Evolutionary conservation across 2,888 invertebrate genomes (phyloP).

Genomic region (Cylloceria caligata): DNA sequence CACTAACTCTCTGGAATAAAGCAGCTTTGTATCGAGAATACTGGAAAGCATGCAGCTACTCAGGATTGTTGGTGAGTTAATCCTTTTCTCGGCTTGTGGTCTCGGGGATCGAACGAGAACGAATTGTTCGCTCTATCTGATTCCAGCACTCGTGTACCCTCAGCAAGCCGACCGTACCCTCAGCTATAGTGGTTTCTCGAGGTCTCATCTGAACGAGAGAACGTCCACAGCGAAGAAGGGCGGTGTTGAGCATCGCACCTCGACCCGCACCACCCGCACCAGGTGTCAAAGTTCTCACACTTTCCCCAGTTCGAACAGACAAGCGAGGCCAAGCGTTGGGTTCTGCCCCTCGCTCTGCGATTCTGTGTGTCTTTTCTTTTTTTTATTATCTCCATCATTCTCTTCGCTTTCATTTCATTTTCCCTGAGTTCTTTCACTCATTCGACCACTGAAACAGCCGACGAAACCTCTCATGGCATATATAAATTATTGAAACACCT

Average conservation of each 20-base stretch:
- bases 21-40: slow-evolving; percentile 50
- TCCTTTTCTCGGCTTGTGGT: slow-evolving; percentile 46
- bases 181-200: slow-evolving; percentile 48
- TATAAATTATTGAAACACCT: slow-evolving; percentile 4
- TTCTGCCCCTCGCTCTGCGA: not conserved
- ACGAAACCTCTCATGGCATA: not conserved
- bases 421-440: not conserved
- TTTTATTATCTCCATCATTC: not conserved
- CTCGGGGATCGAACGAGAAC: slow-evolving; percentile 39
- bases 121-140: slow-evolving; percentile 54
- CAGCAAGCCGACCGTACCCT: slow-evolving; percentile 38
- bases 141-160: slow-evolving; percentile 30
- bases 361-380: slow-evolving; percentile 12
- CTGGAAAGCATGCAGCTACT: slow-evolving; percentile 48
- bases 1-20: slow-evolving; percentile 48
- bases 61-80: slow-evolving; percentile 60
- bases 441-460: not conserved
- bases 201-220: slow-evolving; percentile 14
- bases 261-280: slow-evolving; percentile 51
- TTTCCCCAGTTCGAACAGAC: slow-evolving; percentile 29
- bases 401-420: not conserved
- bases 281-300: slow-evolving; percentile 62
- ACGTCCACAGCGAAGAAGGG: slow-evolving; percentile 36
- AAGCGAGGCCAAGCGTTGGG: slow-evolving; percentile 35
- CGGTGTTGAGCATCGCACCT: slow-evolving; percentile 50